Evolutionary conservation across 2,113 vertebrate genomes (phyloP).

Genomic region (Jacana jacana): DNA sequence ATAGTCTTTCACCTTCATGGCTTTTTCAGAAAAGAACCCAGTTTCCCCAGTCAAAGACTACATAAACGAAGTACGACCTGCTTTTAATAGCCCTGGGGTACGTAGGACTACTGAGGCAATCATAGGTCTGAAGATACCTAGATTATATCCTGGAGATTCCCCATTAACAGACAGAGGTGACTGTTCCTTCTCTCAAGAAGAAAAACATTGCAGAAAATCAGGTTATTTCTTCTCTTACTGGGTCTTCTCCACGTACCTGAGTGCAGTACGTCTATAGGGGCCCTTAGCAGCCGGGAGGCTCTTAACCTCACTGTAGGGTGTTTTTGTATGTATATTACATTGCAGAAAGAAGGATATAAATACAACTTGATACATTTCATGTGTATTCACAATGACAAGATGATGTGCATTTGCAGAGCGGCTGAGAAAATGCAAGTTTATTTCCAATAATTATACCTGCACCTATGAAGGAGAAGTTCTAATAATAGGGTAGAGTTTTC

Average conservation of each 20-base stretch:
- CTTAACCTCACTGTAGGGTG: accelerated
- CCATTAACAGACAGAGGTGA: not conserved
- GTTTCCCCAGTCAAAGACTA: not conserved
- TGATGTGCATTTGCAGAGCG: not conserved
- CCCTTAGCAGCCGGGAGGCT: not conserved
- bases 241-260: not conserved
- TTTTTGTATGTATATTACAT: not conserved
- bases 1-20: not conserved
- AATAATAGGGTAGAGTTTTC: constrained; percentile 18
- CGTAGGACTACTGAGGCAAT: not conserved
- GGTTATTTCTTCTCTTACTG: not conserved
- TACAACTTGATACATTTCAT: not conserved
- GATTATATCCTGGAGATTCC: not conserved
- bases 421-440: not conserved
- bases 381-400: not conserved
- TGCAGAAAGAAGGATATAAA: not conserved
- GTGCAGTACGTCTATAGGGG: not conserved
- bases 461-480: not conserved
- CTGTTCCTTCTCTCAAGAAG: not conserved
- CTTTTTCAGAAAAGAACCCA: not conserved
- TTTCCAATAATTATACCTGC: constrained; percentile 13
- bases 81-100: not conserved
- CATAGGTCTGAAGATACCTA: not conserved
- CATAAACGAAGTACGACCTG: not conserved
- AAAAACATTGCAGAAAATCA: not conserved